These are phyloP conservation scores for Peromyscus maniculatus DNA, from an alignment of 2,113 vertebrate species.

Conservation along the genomic window DNA sequence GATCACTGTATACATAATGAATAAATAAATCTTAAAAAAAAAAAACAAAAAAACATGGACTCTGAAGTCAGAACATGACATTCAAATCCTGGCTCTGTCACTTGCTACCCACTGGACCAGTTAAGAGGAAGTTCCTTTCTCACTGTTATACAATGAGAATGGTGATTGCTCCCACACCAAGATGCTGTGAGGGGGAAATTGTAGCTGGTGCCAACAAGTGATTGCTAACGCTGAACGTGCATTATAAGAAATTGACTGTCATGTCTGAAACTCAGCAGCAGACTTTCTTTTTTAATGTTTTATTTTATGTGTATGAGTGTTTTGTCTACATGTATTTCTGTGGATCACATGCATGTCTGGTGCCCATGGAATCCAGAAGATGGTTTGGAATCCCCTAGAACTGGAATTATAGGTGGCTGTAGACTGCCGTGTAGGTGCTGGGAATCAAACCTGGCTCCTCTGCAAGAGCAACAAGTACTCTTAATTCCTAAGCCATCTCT, in stretches of 20 bases:
- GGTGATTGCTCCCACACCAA: fast-evolving
- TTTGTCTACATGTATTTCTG: not conserved
- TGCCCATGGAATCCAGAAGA: not conserved
- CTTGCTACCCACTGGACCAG: not conserved
- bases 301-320: not conserved
- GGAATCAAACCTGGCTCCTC: not conserved
- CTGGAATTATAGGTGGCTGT: not conserved
- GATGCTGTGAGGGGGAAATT: fast-evolving
- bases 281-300: not conserved
- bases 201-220: not conserved
- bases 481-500: not conserved
- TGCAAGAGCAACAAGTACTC: not conserved
- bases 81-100: not conserved
- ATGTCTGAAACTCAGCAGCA: not conserved
- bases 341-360: not conserved
- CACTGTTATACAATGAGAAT: not conserved
- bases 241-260: not conserved
- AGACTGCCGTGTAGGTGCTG: not conserved
- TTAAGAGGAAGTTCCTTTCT: not conserved
- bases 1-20: too few species aligned
- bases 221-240: too few species aligned
- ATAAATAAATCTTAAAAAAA: too few species aligned
- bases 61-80: not conserved
- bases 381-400: not conserved
- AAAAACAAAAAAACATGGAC: too few species aligned